Conservation (phyloP, 2,797 vertebrate species). For the Eremophila alpestris region DNA sequence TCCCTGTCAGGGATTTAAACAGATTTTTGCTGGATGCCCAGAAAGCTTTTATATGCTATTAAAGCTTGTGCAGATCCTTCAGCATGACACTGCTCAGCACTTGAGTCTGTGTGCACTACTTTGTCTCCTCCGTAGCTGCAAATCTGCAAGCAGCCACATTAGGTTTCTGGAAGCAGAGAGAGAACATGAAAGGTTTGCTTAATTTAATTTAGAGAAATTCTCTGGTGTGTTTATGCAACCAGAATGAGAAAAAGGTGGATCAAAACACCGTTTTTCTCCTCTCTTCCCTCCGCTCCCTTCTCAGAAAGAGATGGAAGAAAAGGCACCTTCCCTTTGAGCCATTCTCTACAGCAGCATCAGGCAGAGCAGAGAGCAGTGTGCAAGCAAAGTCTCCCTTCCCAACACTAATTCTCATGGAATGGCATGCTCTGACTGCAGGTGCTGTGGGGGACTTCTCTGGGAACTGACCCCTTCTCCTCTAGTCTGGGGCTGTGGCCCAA, state of each 20-base stretch:
- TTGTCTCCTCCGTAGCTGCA: not conserved
- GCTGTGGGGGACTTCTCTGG: not conserved
- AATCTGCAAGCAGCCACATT: slow-evolving; percentile 38
- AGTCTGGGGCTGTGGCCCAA: not conserved
- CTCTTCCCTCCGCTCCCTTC: not conserved
- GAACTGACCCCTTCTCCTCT: not conserved
- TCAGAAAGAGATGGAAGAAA: not conserved
- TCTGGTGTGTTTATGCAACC: not conserved
- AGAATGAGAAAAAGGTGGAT: not conserved
- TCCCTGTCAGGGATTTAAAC: slow-evolving; percentile 29
- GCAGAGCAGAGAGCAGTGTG: not conserved
- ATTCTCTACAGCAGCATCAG: not conserved
- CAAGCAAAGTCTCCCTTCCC: not conserved
- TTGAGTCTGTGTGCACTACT: not conserved
- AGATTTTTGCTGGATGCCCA: slow-evolving; percentile 18
- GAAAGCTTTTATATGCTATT: slow-evolving; percentile 33
- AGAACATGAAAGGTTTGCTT: slow-evolving; percentile 29
- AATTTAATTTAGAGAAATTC: slow-evolving; percentile 40
- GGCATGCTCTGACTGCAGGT: not conserved
- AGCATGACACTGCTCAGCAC: not conserved
- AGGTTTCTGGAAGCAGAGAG: not conserved
- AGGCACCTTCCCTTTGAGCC: not conserved
- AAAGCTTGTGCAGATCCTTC: not conserved
- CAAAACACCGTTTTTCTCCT: not conserved
- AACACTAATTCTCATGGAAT: not conserved